Base-by-base conservation (phyloP, 2,888 invertebrate species). In the Drosophila paramelanica region DNA sequence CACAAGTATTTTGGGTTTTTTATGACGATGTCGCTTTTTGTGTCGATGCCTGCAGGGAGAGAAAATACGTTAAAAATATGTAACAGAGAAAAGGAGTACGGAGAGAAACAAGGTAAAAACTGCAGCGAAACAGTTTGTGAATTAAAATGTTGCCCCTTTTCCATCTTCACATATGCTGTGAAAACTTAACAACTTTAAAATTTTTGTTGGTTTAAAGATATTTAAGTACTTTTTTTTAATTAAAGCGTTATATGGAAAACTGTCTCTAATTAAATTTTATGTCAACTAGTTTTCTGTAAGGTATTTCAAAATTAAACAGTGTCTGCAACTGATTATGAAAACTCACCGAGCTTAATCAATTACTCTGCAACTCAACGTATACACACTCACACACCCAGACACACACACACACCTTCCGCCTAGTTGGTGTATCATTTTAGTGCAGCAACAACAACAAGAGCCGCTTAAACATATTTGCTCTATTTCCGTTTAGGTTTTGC, bases 1-100 rank as follows among this genome's bases (percentile, higher is more conserved):
- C 59, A 93, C 91, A 42, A 93, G 81, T 58, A 93, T 92, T 88
- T 92, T 93, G 85, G 91, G 90, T 90, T 92, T 92, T 92, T 92
- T 92, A 89, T 92, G 92, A 52, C 92, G 91, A 88, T 91, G 92
- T 47, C 92, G 90, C 64, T 92, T 92, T 88, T 92, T 92, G 79
- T 92, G 92, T 62, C 92, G 92, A 81, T 92, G 92, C 55, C 92
- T 92, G 82, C 0, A 46, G 8, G 41, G 8, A 27, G 41, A 13
- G 38, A 46, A 23, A 23, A 33, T 1, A 1, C 3, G 10, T 33
- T 33, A 33, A n/a, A 13, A 42, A 27, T 6, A n/a, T 27, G 7
- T 13, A 1, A 11, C 1, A 14, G 27, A 27, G 13, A 58, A 2
- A 23, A 1, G 8, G 38, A 23, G 23, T 17, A 1, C 17, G 17